Evolutionary conservation across 2,888 invertebrate species (phyloP), one percentile per base, ranked within the genome.

Genomic region (Dicycla oo): DNA sequence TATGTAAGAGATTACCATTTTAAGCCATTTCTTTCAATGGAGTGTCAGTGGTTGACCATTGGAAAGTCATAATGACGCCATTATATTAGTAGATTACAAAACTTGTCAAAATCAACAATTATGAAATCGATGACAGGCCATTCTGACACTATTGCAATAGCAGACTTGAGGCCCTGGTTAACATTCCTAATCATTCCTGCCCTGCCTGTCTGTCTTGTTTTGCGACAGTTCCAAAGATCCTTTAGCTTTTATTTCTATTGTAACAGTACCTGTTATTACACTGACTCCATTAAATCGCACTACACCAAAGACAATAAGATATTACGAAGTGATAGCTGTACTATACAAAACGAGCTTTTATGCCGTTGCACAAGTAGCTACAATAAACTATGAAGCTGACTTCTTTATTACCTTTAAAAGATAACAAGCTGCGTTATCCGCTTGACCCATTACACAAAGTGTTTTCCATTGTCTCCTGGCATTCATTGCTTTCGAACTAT

Each of bases 381-480:
- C 90, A 90, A 91, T 91, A 93, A 92, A 92, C 88, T 84, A 84
- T 81, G 84, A 86, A 86, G 89, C 91, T 91, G 92, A 92, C 91
- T 92, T 93, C 91, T 95, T 94, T 94, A 94, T 93, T 91, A 89
- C 91, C 89, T 87, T 89, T 90, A 85, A 87, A 85, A 91, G 94
- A 94, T 94, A 95, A 93, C 89, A 88, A 87, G 88, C 89, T 89
- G 84, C 86, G 91, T 90, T 93, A 90, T 93, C 93, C 91, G 88
- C 92, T 90, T 89, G 85, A 90, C 87, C 93, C 94, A 94, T 95
- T 94, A 93, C 92, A 88, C 89, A 91, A 93, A 93, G 91, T 93
- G 92, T 91, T 90, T 88, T 86, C 92, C 88, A 91, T 93, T 94
- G 94, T 94, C 89, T 89, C 84, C 82, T 75, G 75, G 79, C 78